Percentiles rank a stretch among this genome's conserved stretches.
Conservation (phyloP, 92 coral and sea anemone genomes). For the Pocillopora meandrina region DNA sequence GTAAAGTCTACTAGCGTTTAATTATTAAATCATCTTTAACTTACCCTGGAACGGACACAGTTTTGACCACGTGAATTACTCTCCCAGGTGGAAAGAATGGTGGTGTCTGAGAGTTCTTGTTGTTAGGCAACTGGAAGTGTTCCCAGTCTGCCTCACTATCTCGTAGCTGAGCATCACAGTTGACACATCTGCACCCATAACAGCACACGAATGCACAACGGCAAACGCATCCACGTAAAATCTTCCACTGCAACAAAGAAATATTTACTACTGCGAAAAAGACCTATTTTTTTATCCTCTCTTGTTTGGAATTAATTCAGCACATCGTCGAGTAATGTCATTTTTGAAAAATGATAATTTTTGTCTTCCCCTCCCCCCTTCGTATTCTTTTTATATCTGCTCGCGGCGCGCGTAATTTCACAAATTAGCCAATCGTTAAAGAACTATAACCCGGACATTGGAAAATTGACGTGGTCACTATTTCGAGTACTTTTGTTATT, state of each 20-base stretch:
- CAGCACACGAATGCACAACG: conserved; percentile 92
- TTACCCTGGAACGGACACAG: conserved; percentile 75
- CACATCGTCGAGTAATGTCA: no score
- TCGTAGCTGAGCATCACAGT: conserved; percentile 59
- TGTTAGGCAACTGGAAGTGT: conserved; percentile 68
- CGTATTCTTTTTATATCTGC: no score
- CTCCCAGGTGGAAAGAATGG: conserved; percentile 92
- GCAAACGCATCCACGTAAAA: conserved; percentile 93
- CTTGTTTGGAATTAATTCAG: neutral
- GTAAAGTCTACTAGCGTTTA: neutral
- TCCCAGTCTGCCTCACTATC: conserved; percentile 72
- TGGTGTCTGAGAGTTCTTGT: conserved; percentile 77
- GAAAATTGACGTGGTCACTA: no score
- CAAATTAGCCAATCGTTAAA: no score
- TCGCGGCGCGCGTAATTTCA: no score
- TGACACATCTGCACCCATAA: conserved; percentile 70
- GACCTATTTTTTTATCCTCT: neutral
- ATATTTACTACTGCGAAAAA: neutral
- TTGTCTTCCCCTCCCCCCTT: no score
- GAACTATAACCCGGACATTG: no score
- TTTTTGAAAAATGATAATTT: no score
- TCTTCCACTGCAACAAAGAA: conserved; percentile 80
- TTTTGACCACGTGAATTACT: conserved; percentile 86
- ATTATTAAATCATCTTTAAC: neutral
- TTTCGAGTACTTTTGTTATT: no score